phyloP scores from a whole-genome alignment of 1,140 invertebrate genomes.

The Phthorimaea operculella region DNA sequence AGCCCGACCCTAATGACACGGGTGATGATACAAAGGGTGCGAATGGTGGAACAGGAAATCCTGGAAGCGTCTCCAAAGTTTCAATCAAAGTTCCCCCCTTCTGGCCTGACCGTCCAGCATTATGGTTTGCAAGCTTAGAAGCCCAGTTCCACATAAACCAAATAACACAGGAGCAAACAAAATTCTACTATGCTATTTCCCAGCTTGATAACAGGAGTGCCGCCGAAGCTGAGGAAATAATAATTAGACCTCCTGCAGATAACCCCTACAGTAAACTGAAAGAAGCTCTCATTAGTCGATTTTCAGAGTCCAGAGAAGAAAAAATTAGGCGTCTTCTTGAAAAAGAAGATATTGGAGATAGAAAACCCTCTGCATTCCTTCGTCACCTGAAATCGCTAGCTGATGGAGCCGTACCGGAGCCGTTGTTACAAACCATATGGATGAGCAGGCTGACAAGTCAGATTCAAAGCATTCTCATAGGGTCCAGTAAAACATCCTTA shows the following conservation, averaged over 20 bases:
- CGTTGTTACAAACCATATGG: too few species aligned
- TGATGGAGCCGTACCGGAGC: too few species aligned
- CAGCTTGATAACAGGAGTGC: conserved; percentile 2
- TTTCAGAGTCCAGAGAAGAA: conserved; percentile 4
- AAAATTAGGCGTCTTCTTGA: not conserved
- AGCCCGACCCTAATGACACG: too few species aligned
- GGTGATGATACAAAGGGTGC: too few species aligned
- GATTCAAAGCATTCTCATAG: too few species aligned
- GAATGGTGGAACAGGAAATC: too few species aligned
- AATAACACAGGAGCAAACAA: conserved; percentile 2
- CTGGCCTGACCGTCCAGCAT: not conserved
- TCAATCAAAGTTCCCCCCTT: not conserved
- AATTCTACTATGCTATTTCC: conserved; percentile 5
- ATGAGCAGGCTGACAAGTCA: too few species aligned
- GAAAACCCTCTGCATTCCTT: too few species aligned
- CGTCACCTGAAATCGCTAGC: too few species aligned
- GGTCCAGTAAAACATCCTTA: too few species aligned
- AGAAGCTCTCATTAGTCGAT: not conserved
- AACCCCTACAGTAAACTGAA: conserved; percentile 7
- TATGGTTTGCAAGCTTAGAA: conserved; percentile 7
- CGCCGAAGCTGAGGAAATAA: conserved; percentile 5
- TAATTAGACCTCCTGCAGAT: not conserved
- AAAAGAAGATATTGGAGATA: conserved; percentile 7
- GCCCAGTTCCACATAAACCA: conserved; percentile 3
- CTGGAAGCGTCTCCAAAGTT: not conserved